Evolutionary conservation across 1,140 invertebrate species (phyloP).

Genomic region (Pseudomyrmex concolor): DNA sequence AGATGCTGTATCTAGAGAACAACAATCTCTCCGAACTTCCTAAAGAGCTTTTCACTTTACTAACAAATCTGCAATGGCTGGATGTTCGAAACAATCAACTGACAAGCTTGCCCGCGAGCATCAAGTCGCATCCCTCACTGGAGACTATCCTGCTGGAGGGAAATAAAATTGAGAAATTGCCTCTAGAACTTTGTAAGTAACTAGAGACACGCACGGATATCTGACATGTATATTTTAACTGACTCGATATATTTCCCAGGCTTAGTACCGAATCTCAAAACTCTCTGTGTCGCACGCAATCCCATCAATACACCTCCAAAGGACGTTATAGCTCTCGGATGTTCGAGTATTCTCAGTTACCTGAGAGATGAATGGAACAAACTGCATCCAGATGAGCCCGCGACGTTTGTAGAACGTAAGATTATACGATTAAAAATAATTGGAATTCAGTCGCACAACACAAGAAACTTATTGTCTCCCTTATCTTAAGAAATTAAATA

Average conservation of each 20-base stretch:
- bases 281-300: constrained; percentile 85
- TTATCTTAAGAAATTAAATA: no score
- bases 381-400: constrained; percentile 72
- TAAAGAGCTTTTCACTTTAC: constrained; percentile 84
- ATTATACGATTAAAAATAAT: constrained; percentile 6
- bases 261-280: constrained; percentile 82
- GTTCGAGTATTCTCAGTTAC: constrained; percentile 81
- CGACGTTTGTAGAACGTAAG: constrained; percentile 61
- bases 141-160: constrained; percentile 86
- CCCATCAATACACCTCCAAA: constrained; percentile 84
- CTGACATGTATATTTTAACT: constrained; percentile 12
- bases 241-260: constrained; percentile 67
- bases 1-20: constrained; percentile 87
- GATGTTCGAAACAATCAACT: constrained; percentile 87
- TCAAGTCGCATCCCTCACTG: constrained; percentile 85
- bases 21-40: constrained; percentile 84
- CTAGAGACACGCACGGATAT: neutral
- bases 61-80: constrained; percentile 85
- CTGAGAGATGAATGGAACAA: constrained; percentile 84
- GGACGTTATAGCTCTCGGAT: constrained; percentile 83
- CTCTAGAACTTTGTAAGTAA: constrained; percentile 85
- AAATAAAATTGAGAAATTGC: constrained; percentile 85
- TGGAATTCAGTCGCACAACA: no score
- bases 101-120: constrained; percentile 82
- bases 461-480: no score